These are phyloP conservation scores for Scylla paramamosain DNA, from an alignment of 1,140 invertebrate species.

Conservation along the genomic window DNA sequence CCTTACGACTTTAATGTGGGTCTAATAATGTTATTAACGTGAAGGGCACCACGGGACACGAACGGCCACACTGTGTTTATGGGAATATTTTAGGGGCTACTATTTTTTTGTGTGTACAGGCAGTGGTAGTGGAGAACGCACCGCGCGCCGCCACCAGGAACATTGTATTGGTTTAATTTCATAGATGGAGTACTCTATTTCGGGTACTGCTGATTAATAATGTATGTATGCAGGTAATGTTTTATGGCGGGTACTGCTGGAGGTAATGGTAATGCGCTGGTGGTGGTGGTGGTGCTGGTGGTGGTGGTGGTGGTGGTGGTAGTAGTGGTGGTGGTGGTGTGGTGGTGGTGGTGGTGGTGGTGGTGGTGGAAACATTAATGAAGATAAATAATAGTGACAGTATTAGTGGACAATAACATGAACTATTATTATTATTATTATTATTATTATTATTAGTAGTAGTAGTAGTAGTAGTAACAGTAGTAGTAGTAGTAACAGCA, in stretches of 20 bases:
- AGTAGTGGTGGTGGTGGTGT: neutral
- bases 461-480: too few relatives aligned
- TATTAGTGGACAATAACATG: too few relatives aligned
- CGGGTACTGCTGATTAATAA: neutral
- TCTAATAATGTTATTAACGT: conserved; percentile 1
- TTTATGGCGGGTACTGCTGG: neutral
- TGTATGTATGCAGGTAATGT: neutral
- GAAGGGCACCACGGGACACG: neutral
- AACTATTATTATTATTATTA: too few relatives aligned
- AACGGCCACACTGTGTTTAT: too few relatives aligned
- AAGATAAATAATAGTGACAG: too few relatives aligned
- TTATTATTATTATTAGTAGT: too few relatives aligned
- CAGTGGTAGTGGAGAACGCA: too few relatives aligned
- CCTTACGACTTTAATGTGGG: conserved; percentile 13
- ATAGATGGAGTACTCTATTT: neutral
- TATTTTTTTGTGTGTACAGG: too few relatives aligned
- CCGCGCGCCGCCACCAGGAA: neutral
- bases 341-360: neutral
- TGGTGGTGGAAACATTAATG: neutral
- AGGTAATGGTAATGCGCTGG: neutral
- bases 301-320: neutral
- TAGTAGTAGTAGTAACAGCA: too few relatives aligned
- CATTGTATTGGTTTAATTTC: conserved; percentile 2
- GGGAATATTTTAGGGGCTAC: too few relatives aligned
- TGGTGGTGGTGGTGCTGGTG: neutral